A percentile compares a stretch with the other conserved stretches of the same genome.
These are phyloP conservation scores for Phylloscopus trochiloides DNA, from an alignment of 2,113 vertebrate genomes.

Conservation along the genomic window DNA sequence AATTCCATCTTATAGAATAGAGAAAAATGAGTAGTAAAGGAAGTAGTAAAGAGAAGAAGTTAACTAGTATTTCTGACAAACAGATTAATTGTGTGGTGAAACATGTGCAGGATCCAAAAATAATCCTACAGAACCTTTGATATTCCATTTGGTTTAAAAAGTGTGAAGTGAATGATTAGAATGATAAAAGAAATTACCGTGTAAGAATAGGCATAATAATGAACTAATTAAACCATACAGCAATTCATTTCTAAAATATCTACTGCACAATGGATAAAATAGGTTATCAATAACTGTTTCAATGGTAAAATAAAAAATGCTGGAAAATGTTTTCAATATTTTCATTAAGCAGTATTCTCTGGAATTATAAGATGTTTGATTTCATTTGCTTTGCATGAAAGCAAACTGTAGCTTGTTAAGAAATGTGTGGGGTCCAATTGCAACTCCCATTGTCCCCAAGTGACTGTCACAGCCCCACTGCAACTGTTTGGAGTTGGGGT, in stretches of 20 bases:
- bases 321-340: slow-evolving; percentile 42
- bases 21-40: slow-evolving; percentile 19
- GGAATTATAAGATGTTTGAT: slow-evolving; percentile 15
- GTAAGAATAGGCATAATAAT: slow-evolving; percentile 68
- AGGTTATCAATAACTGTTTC: slow-evolving; percentile 63
- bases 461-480: neutral
- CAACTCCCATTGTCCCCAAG: neutral
- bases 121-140: slow-evolving; percentile 57
- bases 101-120: slow-evolving; percentile 58
- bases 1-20: neutral
- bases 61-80: slow-evolving; percentile 69
- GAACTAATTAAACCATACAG: slow-evolving; percentile 68
- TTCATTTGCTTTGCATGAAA: neutral
- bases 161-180: slow-evolving; percentile 65
- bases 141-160: slow-evolving; percentile 59
- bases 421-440: neutral
- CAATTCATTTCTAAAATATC: slow-evolving; percentile 68
- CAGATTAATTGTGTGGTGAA: slow-evolving; percentile 60
- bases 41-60: slow-evolving; percentile 22
- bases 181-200: slow-evolving; percentile 66
- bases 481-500: neutral
- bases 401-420: neutral
- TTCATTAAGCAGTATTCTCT: slow-evolving; percentile 24
- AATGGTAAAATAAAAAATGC: slow-evolving; percentile 50
- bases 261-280: slow-evolving; percentile 67